Evolutionary conservation across 2,113 vertebrate species (phyloP), one percentile per base, ranked within the genome.

Genomic region (Solenodon paradoxus): DNA sequence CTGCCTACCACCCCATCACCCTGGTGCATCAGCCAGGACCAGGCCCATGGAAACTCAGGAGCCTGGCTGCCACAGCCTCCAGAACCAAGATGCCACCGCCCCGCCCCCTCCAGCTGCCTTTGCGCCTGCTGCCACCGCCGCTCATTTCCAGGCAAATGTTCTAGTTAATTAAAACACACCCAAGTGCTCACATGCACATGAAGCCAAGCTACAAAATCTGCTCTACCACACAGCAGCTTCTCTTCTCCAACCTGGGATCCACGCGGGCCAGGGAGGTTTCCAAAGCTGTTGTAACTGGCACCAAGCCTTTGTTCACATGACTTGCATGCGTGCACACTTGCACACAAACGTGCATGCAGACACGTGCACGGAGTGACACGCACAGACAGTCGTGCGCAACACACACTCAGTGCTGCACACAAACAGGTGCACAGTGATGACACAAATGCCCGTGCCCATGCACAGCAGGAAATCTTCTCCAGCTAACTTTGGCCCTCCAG

Each of bases 111-210:
- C 96, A 96, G 96, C 96, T 97, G 96, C 96, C 84, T 95, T 72
- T 93, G 96, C 89, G 95, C 90, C 97, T 84, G 97, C 97, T 89
- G 97, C 95, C 24, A 24, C 95, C 16, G 78, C 94, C 96, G 97
- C 95, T 98, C 97, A 97, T 97, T 97, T 97, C 97, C 97, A 97
- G 94, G 97, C 97, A 97, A 97, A 96, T 96, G 97, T 96, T 97
- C 97, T 96, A 95, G 96, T 97, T 98, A 98, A 98, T 98, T 98
- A 97, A 97, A 97, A 98, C 96, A 96, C 97, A 97, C 90, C 97
- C 97, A 97, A 97, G 97, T 96, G 96, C 96, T 92, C 96, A 94
- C 95, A 95, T 19, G 1, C 95, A 61, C 92, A 85, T 38, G 84
- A 81, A 95, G 95, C 96, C 92, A 90, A 95, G 88, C 94, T 95